Conservation (phyloP, 1,140 invertebrate genomes). For the Nephila pilipes region DNA sequence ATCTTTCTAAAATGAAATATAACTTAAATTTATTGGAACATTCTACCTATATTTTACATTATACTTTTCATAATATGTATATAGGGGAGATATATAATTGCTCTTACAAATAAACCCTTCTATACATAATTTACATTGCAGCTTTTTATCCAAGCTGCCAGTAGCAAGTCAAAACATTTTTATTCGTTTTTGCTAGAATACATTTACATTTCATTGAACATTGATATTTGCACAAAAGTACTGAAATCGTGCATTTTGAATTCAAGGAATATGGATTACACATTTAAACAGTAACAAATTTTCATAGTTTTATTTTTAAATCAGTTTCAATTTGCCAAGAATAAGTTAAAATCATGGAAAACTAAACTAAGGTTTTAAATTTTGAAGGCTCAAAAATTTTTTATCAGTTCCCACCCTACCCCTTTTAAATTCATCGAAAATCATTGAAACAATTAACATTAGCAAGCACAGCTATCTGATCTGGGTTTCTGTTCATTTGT, state of each 20-base stretch:
- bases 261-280: conserved; percentile 37
- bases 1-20: conserved; percentile 33
- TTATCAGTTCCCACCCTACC: conserved; percentile 32
- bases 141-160: conserved; percentile 15
- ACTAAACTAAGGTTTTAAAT: conserved; percentile 12
- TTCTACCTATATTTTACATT: conserved; percentile 36
- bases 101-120: conserved; percentile 42
- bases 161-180: conserved; percentile 12
- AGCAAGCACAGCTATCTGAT: conserved; percentile 75
- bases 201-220: conserved; percentile 25
- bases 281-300: not conserved
- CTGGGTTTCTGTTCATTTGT: conserved; percentile 80
- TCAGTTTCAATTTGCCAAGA: not conserved
- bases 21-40: conserved; percentile 25
- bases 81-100: conserved; percentile 18
- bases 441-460: conserved; percentile 59
- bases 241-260: conserved; percentile 25
- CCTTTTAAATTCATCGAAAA: conserved; percentile 11
- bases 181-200: not conserved
- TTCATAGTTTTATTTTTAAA: not conserved
- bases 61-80: conserved; percentile 4
- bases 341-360: conserved; percentile 53
- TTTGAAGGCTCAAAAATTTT: conserved; percentile 35
- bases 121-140: conserved; percentile 67
- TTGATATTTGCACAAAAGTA: conserved; percentile 44